Percentiles rank a stretch among this genome's conserved stretches.
phyloP scores from a whole-genome alignment of 2,888 invertebrate species.

The Eretmocerus hayati region DNA sequence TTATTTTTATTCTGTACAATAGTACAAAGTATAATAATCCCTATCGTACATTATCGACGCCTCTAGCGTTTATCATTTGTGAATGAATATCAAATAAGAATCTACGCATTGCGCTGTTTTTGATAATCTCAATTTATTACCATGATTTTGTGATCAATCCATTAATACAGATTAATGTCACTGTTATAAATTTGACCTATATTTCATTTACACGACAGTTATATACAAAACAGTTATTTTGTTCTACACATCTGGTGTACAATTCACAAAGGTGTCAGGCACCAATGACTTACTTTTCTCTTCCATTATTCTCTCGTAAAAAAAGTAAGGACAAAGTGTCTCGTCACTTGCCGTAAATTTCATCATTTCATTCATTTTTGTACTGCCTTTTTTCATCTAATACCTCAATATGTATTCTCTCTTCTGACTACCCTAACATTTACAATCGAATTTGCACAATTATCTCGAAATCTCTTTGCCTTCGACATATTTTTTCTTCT shows the following conservation, averaged over 20 bases:
- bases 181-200: too few species aligned
- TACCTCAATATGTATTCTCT: conserved; percentile 20
- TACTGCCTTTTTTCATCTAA: conserved; percentile 27
- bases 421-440: background rate
- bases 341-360: conserved; percentile 23
- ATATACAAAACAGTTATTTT: conserved; percentile 20
- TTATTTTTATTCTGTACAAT: conserved; percentile 23
- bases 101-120: conserved; percentile 19
- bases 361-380: conserved; percentile 32
- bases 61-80: conserved; percentile 33
- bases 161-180: too few species aligned
- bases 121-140: conserved; percentile 7
- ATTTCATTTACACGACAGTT: conserved; percentile 17
- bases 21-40: conserved; percentile 20
- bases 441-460: background rate
- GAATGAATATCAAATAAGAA: conserved; percentile 42
- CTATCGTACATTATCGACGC: conserved; percentile 29
- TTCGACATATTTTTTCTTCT: too few species aligned
- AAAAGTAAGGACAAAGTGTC: conserved; percentile 41
- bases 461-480: too few species aligned
- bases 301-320: conserved; percentile 20
- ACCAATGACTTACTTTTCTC: conserved; percentile 21
- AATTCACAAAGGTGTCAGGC: conserved; percentile 23
- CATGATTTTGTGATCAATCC: conserved; percentile 2
- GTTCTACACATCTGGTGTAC: background rate